phyloP scores from a whole-genome alignment of 2,888 invertebrate genomes.

The Troglohyphantes excavatus region DNA sequence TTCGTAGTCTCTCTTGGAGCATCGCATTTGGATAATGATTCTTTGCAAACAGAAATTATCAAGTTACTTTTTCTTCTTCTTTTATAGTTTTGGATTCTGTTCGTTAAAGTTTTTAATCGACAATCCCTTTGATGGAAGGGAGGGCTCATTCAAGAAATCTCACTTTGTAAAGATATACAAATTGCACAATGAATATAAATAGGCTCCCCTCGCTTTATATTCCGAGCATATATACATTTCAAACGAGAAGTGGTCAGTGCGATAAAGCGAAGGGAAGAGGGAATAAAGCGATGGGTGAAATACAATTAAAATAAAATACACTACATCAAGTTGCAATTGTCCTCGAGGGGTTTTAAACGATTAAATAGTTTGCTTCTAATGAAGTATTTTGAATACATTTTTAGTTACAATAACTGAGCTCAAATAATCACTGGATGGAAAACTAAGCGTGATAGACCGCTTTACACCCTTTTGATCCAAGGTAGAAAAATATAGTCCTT shows the following conservation, averaged over 20 bases:
- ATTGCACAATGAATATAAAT: slow-evolving; percentile 75
- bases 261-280: slow-evolving; percentile 7
- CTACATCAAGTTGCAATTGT: no score
- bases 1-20: background rate
- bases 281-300: background rate
- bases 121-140: background rate
- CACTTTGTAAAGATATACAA: slow-evolving; percentile 56
- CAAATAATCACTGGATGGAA: no score
- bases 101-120: slow-evolving; percentile 68
- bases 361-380: no score
- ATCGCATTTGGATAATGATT: slow-evolving; percentile 64
- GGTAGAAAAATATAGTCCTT: no score
- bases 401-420: no score
- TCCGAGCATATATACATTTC: background rate
- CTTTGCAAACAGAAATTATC: slow-evolving; percentile 40
- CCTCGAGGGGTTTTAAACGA: no score
- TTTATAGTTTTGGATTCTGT: slow-evolving; percentile 25
- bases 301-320: background rate
- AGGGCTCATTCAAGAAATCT: slow-evolving; percentile 2
- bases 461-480: no score
- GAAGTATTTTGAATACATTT: no score
- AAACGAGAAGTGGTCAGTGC: background rate
- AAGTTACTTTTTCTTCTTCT: background rate
- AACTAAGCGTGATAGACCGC: no score
- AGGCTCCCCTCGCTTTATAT: slow-evolving; percentile 56